Conservation (phyloP, 2,113 vertebrate species). For the Lepidothrix coronata region DNA sequence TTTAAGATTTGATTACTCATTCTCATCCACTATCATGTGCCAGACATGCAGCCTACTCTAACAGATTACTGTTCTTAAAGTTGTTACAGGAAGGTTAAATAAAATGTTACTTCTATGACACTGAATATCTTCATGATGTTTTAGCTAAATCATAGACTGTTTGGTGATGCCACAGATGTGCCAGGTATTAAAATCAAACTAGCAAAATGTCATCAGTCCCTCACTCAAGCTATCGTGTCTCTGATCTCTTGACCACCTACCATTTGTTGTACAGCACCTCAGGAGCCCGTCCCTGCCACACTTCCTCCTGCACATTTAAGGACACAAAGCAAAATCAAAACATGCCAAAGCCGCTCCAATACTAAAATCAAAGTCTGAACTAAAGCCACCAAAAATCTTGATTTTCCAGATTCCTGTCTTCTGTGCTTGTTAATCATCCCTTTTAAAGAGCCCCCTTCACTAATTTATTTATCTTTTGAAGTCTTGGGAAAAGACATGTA, state of each 20-base stretch:
- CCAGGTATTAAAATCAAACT: conserved; percentile 18
- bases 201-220: not conserved
- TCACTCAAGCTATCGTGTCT: not conserved
- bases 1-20: conserved; percentile 79
- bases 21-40: conserved; percentile 75
- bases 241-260: not conserved
- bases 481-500: not conserved
- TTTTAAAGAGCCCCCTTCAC: not conserved
- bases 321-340: conserved; percentile 11
- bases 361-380: not conserved
- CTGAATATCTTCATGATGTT: conserved; percentile 64
- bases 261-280: not conserved
- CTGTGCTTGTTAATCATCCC: not conserved
- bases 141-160: conserved; percentile 53
- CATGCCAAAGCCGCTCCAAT: not conserved
- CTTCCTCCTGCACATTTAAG: not conserved
- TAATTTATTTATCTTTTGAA: not conserved
- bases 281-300: not conserved
- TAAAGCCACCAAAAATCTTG: not conserved
- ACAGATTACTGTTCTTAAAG: conserved; percentile 74
- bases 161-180: conserved; percentile 59
- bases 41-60: conserved; percentile 73
- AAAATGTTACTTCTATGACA: conserved; percentile 68
- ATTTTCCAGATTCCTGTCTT: not conserved
- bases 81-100: conserved; percentile 74